Percentiles rank a stretch among this genome's conserved stretches.
Conservation (phyloP, 2,797 vertebrate species). For the Gymnothorax javanicus region DNA sequence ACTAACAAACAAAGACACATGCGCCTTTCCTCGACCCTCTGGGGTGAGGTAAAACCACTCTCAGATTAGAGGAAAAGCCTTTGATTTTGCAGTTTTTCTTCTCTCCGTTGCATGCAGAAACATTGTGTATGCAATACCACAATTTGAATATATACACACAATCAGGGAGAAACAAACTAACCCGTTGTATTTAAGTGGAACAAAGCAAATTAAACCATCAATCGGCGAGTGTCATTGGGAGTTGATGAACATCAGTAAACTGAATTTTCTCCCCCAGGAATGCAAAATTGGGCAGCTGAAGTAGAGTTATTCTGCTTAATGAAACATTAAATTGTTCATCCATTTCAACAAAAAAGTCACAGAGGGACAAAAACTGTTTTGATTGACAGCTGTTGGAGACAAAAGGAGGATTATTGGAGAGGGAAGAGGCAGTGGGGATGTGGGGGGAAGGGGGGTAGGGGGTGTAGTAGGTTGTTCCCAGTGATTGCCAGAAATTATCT, state of each 20-base stretch:
- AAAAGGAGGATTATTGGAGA: neutral
- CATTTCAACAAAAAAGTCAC: neutral
- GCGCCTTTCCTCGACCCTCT: neutral
- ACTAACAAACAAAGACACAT: too few species aligned
- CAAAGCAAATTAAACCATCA: conserved; percentile 16
- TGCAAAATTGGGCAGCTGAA: neutral
- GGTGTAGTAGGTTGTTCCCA: neutral
- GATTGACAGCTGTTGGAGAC: neutral
- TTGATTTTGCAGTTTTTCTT: conserved; percentile 5
- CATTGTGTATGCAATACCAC: neutral
- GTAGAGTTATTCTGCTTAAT: neutral
- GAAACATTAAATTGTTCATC: neutral
- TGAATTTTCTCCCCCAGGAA: neutral
- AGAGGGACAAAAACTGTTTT: neutral
- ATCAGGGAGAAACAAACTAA: neutral
- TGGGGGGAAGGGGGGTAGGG: neutral
- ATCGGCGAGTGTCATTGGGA: neutral
- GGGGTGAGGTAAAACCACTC: neutral
- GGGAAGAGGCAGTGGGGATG: neutral
- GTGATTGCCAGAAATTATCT: neutral
- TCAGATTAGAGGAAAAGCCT: neutral
- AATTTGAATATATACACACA: neutral
- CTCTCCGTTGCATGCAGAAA: neutral
- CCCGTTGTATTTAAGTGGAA: neutral
- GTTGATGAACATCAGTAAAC: neutral